Conservation (phyloP, 1,140 invertebrate species). For the Aplysia californica region DNA sequence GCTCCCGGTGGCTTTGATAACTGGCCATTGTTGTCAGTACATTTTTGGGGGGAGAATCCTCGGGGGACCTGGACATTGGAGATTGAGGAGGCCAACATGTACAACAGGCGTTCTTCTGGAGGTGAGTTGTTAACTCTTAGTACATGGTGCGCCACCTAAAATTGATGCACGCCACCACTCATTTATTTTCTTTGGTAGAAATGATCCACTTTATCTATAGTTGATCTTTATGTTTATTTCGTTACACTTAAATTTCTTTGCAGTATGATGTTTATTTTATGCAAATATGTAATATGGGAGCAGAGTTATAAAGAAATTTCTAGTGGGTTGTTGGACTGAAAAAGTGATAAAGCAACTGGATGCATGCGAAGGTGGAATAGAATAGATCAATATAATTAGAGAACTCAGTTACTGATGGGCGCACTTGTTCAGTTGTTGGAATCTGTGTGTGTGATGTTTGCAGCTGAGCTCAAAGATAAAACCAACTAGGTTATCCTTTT, state of each 20-base stretch:
- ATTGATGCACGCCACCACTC: background rate
- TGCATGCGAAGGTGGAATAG: too few species aligned
- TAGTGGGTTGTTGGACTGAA: too few species aligned
- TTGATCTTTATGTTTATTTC: background rate
- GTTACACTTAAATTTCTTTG: background rate
- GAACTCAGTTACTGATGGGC: too few species aligned
- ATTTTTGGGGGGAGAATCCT: slow-evolving; percentile 68
- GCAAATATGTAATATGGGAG: background rate
- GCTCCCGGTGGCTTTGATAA: slow-evolving; percentile 42
- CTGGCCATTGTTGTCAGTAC: slow-evolving; percentile 87
- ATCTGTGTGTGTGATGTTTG: too few species aligned
- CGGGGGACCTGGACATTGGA: slow-evolving; percentile 49
- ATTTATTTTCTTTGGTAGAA: background rate
- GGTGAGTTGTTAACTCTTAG: background rate
- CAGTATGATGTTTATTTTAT: background rate
- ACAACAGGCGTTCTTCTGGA: background rate
- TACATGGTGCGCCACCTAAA: background rate
- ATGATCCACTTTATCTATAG: background rate
- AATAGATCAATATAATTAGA: too few species aligned
- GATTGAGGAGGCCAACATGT: slow-evolving; percentile 34
- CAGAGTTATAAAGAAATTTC: background rate
- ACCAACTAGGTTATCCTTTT: too few species aligned
- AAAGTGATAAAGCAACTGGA: too few species aligned
- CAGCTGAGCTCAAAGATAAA: too few species aligned
- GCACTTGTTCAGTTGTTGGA: too few species aligned